phyloP scores from a whole-genome alignment of 2,888 invertebrate species.

The Hecatera dysodea region DNA sequence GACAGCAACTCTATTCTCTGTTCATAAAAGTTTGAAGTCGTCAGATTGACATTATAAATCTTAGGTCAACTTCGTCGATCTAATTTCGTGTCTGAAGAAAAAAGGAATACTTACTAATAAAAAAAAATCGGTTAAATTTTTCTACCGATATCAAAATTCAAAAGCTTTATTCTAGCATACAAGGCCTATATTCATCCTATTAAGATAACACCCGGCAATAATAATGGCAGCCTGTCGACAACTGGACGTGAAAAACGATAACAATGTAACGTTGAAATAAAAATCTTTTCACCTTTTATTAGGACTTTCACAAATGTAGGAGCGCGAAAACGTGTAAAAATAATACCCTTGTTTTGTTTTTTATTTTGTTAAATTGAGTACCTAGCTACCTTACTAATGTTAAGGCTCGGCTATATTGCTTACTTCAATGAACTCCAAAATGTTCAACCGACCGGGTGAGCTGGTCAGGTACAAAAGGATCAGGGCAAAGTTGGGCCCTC shows the following conservation, averaged over 20 bases:
- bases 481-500: neutral
- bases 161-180: slow-evolving; percentile 23
- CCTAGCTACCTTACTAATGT: slow-evolving; percentile 26
- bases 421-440: neutral
- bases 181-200: slow-evolving; percentile 12
- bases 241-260: slow-evolving; percentile 55
- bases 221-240: slow-evolving; percentile 29
- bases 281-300: slow-evolving; percentile 49
- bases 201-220: slow-evolving; percentile 41
- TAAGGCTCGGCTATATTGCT: slow-evolving; percentile 21
- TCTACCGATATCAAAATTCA: neutral
- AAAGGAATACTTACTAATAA: neutral
- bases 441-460: neutral
- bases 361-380: slow-evolving; percentile 38
- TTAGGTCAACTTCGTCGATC: neutral
- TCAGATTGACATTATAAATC: neutral
- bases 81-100: neutral
- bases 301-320: slow-evolving; percentile 30
- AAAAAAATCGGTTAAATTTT: neutral
- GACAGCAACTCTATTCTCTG: too few relatives aligned
- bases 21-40: too few relatives aligned
- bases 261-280: slow-evolving; percentile 36
- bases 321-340: slow-evolving; percentile 35
- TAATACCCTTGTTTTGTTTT: slow-evolving; percentile 46
- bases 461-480: neutral